A percentile compares a stretch with the other conserved stretches of the same genome.
Conservation (phyloP, 2,797 vertebrate genomes). For the Dryobates pubescens region DNA sequence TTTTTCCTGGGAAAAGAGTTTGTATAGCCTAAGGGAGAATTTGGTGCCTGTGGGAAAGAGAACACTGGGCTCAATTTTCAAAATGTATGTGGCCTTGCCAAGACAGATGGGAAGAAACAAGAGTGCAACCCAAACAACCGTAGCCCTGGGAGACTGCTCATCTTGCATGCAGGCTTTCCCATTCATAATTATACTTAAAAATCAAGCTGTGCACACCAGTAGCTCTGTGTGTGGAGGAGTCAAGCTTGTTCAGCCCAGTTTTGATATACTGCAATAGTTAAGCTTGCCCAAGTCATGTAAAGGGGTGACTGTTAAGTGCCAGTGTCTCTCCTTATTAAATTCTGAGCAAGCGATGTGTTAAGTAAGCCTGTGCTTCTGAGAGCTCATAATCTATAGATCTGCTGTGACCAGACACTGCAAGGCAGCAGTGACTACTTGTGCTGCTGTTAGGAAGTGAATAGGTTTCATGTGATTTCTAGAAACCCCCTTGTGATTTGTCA, state of each 20-base stretch:
- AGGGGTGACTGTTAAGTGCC: background rate
- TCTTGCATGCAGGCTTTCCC: background rate
- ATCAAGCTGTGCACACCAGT: background rate
- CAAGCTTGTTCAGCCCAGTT: background rate
- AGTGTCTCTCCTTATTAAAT: background rate
- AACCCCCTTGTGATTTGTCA: background rate
- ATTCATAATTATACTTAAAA: background rate
- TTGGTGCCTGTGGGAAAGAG: slow-evolving; percentile 44
- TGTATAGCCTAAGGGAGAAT: slow-evolving; percentile 4
- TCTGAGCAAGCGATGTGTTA: background rate
- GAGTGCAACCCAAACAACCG: background rate
- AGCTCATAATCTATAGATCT: background rate
- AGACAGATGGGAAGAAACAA: slow-evolving; percentile 22
- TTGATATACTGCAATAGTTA: background rate
- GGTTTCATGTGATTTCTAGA: background rate
- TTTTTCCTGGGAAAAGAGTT: slow-evolving; percentile 63
- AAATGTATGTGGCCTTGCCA: background rate
- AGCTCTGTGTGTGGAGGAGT: background rate
- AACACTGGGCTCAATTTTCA: slow-evolving; percentile 35
- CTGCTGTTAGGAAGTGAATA: background rate
- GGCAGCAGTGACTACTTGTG: background rate
- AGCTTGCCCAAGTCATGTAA: fast-evolving
- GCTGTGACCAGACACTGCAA: background rate
- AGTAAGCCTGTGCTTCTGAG: background rate
- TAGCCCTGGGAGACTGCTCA: background rate